Evolutionary conservation across 2,888 invertebrate genomes (phyloP).

Genomic region (Papilio protenor): DNA sequence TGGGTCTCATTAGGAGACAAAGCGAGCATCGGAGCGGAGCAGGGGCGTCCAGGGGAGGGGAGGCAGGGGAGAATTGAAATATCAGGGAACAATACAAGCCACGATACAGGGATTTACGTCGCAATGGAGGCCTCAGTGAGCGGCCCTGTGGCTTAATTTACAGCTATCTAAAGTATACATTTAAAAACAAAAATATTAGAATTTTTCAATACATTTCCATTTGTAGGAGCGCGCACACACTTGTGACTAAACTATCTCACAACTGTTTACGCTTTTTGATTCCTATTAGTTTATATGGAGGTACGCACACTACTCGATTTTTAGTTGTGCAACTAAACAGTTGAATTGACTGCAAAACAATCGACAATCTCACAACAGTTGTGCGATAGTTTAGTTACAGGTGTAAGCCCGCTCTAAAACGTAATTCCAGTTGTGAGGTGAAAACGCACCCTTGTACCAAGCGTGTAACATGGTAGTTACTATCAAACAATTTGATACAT

Average conservation of each 20-base stretch:
- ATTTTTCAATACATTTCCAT: neutral
- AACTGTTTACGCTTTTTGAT: too few relatives aligned
- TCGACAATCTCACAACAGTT: too few relatives aligned
- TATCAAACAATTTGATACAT: neutral
- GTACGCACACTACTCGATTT: too few relatives aligned
- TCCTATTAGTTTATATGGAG: too few relatives aligned
- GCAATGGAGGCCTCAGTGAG: conserved; percentile 40
- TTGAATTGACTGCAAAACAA: too few relatives aligned
- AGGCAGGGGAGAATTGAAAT: conserved; percentile 66
- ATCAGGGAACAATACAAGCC: conserved; percentile 66
- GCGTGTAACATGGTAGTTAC: conserved; percentile 13
- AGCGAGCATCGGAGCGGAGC: conserved; percentile 65
- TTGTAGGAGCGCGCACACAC: neutral
- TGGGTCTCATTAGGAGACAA: conserved; percentile 61
- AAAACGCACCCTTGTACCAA: neutral
- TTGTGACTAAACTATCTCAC: too few relatives aligned
- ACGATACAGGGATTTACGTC: conserved; percentile 60
- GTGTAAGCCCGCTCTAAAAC: too few relatives aligned
- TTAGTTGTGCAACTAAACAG: too few relatives aligned
- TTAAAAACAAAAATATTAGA: neutral
- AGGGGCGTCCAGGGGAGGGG: conserved; percentile 46
- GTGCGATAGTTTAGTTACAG: too few relatives aligned
- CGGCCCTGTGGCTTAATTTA: conserved; percentile 28
- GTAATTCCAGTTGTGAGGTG: neutral
- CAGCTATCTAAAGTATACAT: conserved; percentile 21